These are phyloP conservation scores for Standfussiana lucernea DNA, from an alignment of 2,888 invertebrate genomes.

Conservation along the genomic window DNA sequence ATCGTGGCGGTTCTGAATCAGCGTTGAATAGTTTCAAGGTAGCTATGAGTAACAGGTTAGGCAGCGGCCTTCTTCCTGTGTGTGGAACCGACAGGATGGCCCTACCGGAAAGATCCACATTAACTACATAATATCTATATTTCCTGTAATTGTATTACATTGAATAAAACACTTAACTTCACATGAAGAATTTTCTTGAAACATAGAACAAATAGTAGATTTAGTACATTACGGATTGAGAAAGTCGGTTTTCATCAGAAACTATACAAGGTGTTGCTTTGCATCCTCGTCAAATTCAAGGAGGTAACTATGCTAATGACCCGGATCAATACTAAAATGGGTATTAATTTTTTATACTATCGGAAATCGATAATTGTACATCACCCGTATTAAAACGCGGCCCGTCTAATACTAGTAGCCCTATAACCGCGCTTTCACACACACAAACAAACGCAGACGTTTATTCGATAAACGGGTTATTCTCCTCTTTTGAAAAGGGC, in stretches of 20 bases:
- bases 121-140: constrained; percentile 1
- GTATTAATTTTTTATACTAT: too few species aligned
- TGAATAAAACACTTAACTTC: constrained; percentile 4
- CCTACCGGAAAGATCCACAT: background rate
- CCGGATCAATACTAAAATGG: too few species aligned
- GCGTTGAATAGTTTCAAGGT: background rate
- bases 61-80: background rate
- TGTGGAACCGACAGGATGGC: background rate
- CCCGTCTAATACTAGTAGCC: too few species aligned
- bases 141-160: constrained; percentile 23
- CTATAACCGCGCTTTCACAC: too few species aligned
- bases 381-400: too few species aligned
- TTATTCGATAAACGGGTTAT: too few species aligned
- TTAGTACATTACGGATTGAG: background rate
- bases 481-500: too few species aligned
- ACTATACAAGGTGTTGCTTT: too few species aligned
- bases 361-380: too few species aligned
- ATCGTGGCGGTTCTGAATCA: background rate
- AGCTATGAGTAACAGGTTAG: background rate
- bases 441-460: too few species aligned
- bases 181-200: constrained; percentile 4
- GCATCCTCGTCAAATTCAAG: too few species aligned
- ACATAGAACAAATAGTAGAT: background rate
- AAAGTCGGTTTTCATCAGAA: background rate
- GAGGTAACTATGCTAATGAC: too few species aligned